Evolutionary conservation across 2,888 invertebrate species (phyloP).

Genomic region (Dryococelus australis): DNA sequence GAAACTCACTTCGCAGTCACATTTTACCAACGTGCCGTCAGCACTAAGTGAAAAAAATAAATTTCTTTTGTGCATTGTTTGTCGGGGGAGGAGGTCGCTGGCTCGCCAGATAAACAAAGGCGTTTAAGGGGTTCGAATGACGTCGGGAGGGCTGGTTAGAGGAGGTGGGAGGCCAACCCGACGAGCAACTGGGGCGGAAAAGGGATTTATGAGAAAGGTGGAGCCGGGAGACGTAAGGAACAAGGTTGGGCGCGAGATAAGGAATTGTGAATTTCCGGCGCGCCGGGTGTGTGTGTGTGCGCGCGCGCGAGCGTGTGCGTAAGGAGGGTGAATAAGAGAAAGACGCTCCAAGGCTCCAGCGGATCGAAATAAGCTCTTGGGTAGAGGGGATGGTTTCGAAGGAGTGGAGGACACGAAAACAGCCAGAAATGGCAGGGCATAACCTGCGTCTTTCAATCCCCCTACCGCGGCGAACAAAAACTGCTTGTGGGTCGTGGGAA

Average conservation of each 20-base stretch:
- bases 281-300: neutral
- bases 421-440: neutral
- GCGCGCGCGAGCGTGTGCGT: too few relatives aligned
- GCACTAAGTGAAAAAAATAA: neutral
- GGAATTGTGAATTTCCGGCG: slow-evolving; percentile 1
- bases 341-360: neutral
- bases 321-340: neutral
- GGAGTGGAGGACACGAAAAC: neutral
- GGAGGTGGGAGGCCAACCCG: neutral
- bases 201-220: neutral
- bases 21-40: neutral
- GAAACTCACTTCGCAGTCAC: too few relatives aligned
- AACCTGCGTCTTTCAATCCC: neutral
- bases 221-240: neutral
- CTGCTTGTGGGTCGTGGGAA: neutral
- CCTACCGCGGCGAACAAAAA: neutral
- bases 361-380: neutral
- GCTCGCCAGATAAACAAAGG: neutral
- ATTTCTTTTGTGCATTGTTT: neutral
- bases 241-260: neutral
- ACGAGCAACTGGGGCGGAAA: neutral
- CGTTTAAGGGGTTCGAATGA: neutral
- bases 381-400: neutral
- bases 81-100: neutral
- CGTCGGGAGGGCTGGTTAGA: neutral